Base-by-base conservation (phyloP, 2,888 invertebrate species). In the Amorpha juglandis region DNA sequence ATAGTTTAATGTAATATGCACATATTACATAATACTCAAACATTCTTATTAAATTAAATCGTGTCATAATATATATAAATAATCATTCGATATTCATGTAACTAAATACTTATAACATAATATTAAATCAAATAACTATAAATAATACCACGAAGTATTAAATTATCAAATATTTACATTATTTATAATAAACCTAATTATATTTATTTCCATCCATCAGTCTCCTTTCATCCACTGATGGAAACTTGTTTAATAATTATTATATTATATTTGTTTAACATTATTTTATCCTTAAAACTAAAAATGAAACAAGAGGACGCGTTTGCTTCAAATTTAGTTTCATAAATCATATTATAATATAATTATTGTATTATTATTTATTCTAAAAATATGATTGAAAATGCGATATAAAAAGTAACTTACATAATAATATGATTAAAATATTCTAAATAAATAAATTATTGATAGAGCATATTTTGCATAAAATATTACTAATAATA, bases 251-350 rank as follows among this genome's bases (percentile, higher is more conserved):
- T n/a, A n/a, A n/a, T n/a, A n/a, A n/a, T n/a, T n/a, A n/a, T n/a
- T n/a, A n/a, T n/a, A n/a, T n/a, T n/a, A n/a, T n/a, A n/a, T 7
- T 52, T 35, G 9, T 63, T n/a, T 19, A 21, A 51, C 64, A 8
- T 50, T 63, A 62, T 64, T 7, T 2, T 21, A 52, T 63, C 63
- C 45, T 50, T 50, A 63, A 67, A 19, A 42, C 74, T 81, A 82
- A 84, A 86, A 83, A 74, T 83, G 83, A 84, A 86, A 82, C 90
- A 91, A 90, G 91, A 91, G 91, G 91, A 91, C 91, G 91, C 87
- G 72, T 88, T 90, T 91, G 89, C 83, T 87, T 75, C 83, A 88
- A 69, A 86, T 83, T 82, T 78, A 83, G 81, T 62, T 9, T 11
- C 50, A 42, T 62, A 52, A 55, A 42, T 67, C 64, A 45, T 52